Evolutionary conservation across 2,113 vertebrate genomes (phyloP).

Genomic region (Cyprinus carpio): DNA sequence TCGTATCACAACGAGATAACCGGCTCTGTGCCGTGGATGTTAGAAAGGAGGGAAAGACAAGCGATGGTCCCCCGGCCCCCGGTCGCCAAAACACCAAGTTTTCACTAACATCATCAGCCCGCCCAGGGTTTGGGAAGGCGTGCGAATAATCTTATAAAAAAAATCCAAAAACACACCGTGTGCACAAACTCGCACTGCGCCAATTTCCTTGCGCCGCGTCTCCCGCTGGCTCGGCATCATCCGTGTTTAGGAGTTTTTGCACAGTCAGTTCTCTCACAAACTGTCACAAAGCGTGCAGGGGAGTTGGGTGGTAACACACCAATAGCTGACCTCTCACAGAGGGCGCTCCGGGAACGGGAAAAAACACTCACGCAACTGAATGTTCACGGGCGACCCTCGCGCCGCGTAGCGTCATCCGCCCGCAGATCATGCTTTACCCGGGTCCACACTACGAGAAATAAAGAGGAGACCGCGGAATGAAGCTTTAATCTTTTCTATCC

Average conservation of each 20-base stretch:
- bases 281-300: conserved; percentile 56
- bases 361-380: conserved; percentile 31
- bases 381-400: conserved; percentile 35
- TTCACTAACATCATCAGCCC: no score
- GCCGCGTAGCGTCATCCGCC: conserved; percentile 41
- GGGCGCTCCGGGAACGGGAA: conserved; percentile 51
- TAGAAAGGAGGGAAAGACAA: background rate
- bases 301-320: conserved; percentile 48
- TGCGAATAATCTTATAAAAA: background rate
- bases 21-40: conserved; percentile 16
- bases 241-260: background rate
- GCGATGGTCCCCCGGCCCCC: background rate
- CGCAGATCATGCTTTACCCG: background rate
- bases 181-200: background rate
- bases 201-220: conserved; percentile 8
- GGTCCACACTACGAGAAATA: background rate
- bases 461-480: background rate
- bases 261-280: conserved; percentile 35
- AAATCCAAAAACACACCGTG: background rate
- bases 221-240: background rate
- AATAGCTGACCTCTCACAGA: conserved; percentile 38
- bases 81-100: no score
- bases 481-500: background rate
- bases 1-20: conserved; percentile 8
- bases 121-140: no score